Percentiles rank a stretch among this genome's conserved stretches.
These are phyloP conservation scores for Athalia circularis DNA, from an alignment of 2,888 invertebrate species.

Conservation along the genomic window DNA sequence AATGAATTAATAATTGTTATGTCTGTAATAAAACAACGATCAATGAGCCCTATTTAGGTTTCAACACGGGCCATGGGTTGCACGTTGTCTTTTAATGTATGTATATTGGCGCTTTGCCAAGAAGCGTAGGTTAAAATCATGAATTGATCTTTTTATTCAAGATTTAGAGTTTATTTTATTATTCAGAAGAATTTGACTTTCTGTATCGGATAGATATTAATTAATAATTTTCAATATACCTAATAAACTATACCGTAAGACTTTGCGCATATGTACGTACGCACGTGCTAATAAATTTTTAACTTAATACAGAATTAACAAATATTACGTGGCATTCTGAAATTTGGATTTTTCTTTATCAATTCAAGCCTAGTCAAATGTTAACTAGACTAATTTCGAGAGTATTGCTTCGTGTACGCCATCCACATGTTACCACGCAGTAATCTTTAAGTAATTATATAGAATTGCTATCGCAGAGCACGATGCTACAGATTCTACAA, in stretches of 20 bases:
- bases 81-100: slow-evolving; percentile 44
- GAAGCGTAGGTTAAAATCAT: slow-evolving; percentile 47
- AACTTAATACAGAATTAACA: slow-evolving; percentile 44
- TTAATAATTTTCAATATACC: slow-evolving; percentile 45
- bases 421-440: slow-evolving; percentile 13
- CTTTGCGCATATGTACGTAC: slow-evolving; percentile 53
- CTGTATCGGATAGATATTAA: slow-evolving; percentile 54
- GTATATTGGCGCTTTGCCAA: slow-evolving; percentile 48
- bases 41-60: slow-evolving; percentile 53
- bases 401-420: slow-evolving; percentile 7
- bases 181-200: slow-evolving; percentile 60
- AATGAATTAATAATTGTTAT: slow-evolving; percentile 55
- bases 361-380: slow-evolving; percentile 37
- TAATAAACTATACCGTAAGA: slow-evolving; percentile 44
- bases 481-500: not conserved
- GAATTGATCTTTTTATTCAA: slow-evolving; percentile 65
- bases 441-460: slow-evolving; percentile 30
- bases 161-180: slow-evolving; percentile 71
- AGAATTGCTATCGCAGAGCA: slow-evolving; percentile 16
- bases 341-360: slow-evolving; percentile 8
- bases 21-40: slow-evolving; percentile 52
- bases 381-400: slow-evolving; percentile 36
- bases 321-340: slow-evolving; percentile 21
- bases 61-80: slow-evolving; percentile 49
- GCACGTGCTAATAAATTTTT: slow-evolving; percentile 62